Base-by-base conservation (phyloP, 2,888 invertebrate genomes). In the Taenaris catops region DNA sequence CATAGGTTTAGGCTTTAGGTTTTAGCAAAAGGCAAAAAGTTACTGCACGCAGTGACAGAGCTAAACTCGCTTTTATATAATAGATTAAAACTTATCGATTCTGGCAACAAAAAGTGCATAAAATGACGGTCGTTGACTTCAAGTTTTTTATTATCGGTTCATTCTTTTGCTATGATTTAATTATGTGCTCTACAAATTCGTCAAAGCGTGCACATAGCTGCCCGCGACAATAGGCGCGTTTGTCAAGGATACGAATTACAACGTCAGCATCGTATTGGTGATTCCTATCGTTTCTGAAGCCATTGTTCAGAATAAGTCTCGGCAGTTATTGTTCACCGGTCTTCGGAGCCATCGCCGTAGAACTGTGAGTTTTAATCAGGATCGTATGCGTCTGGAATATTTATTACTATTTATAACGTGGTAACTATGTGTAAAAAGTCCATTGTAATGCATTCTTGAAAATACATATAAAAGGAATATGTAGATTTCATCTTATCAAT, bases 221-320 rank as follows among this genome's bases (percentile, higher is more conserved):
- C 29, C 31, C 26, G 48, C 55, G 59, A 74, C 76, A 79, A 76
- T 75, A 65, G 70, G 44, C 51, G 51, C 49, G 51, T 53, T 50
- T 44, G 55, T 48, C 55, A 55, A 61, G 63, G 58, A 65, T 60
- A 58, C 55, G 41, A 50, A 45, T 51, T 48, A 27, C 28, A 64
- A 75, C 81, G 79, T 83, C 79, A 80, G 57, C 51, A 44, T 48
- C 60, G 60, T 66, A 73, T 83, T 80, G 76, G 60, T 63, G 75
- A 84, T 84, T 76, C 83, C 55, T 76, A 76, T 80, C 81, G 70
- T 75, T 70, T 63, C 66, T 65, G 63, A 43, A 54, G 57, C 81
- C 67, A 84, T 84, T 84, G 84, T 84, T 84, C 84, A 72, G 69
- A 79, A 84, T 84, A 84, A 67, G 84, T 84, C 81, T 63, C 79